phyloP scores from a whole-genome alignment of 1,140 invertebrate species.

The Mamestra configurata region DNA sequence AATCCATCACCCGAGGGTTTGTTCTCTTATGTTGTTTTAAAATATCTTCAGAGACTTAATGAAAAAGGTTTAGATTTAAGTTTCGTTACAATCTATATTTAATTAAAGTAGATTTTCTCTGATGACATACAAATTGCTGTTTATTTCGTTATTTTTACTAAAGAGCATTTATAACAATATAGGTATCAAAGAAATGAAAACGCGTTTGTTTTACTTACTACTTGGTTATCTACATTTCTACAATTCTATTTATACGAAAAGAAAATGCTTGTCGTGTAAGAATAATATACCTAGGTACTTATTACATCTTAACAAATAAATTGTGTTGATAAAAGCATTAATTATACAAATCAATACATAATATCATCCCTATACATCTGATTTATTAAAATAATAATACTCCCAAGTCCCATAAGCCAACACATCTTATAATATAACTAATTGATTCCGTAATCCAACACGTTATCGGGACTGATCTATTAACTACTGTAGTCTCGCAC shows the following conservation, averaged over 20 bases:
- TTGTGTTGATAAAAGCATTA: constrained; percentile 70
- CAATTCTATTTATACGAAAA: constrained; percentile 75
- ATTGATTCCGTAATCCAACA: constrained; percentile 28
- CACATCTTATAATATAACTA: constrained; percentile 31
- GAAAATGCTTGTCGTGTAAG: constrained; percentile 65
- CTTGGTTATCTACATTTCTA: constrained; percentile 86
- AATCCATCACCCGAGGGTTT: constrained; percentile 74
- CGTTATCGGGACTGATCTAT: neutral
- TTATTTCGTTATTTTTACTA: constrained; percentile 25
- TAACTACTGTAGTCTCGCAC: constrained; percentile 1
- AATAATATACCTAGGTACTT: constrained; percentile 60
- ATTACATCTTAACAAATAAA: constrained; percentile 70
- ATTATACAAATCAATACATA: constrained; percentile 62
- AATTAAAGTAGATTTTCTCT: constrained; percentile 7
- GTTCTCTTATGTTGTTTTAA: constrained; percentile 44
- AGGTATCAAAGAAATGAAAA: constrained; percentile 45
- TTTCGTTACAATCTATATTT: constrained; percentile 25
- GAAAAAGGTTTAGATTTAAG: constrained; percentile 24
- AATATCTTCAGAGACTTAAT: constrained; percentile 34
- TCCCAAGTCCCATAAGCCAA: constrained; percentile 36
- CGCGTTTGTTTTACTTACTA: constrained; percentile 65
- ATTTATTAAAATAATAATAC: constrained; percentile 53
- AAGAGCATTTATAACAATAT: constrained; percentile 29
- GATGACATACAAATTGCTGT: constrained; percentile 31
- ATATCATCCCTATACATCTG: constrained; percentile 62